Percentiles rank a stretch among this genome's conserved stretches.
These are phyloP conservation scores for Hirtodrosophila histrioides DNA, from an alignment of 2,888 invertebrate species.

Conservation along the genomic window DNA sequence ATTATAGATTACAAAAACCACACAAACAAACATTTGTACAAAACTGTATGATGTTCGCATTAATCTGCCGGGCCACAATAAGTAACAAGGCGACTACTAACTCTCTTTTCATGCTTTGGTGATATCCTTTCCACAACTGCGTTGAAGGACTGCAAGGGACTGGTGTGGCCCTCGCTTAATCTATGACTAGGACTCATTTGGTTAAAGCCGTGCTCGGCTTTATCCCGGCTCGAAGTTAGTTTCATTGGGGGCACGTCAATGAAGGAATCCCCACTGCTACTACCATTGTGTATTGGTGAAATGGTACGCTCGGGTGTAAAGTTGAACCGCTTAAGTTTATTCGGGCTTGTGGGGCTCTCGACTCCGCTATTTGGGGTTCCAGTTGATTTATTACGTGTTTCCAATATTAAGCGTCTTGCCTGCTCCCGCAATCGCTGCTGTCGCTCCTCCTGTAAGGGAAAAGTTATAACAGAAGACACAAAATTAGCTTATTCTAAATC, in stretches of 20 bases:
- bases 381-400: conserved; percentile 87
- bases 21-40: too few relatives aligned
- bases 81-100: conserved; percentile 67
- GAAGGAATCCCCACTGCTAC: conserved; percentile 64
- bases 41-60: too few relatives aligned
- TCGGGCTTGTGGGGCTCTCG: conserved; percentile 83
- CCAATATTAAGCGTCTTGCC: conserved; percentile 94
- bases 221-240: conserved; percentile 81
- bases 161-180: conserved; percentile 84
- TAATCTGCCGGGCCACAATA: neutral
- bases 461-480: neutral
- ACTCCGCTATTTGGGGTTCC: conserved; percentile 37
- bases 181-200: conserved; percentile 84
- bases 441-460: conserved; percentile 88
- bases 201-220: conserved; percentile 50
- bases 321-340: conserved; percentile 82
- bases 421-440: conserved; percentile 94
- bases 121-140: conserved; percentile 89
- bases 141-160: conserved; percentile 88
- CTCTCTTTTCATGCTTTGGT: conserved; percentile 89
- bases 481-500: neutral
- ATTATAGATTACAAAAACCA: neutral
- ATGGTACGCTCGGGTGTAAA: conserved; percentile 83
- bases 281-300: conserved; percentile 83
- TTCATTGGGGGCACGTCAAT: conserved; percentile 77